Evolutionary conservation across 2,113 vertebrate species (phyloP).

Genomic region (Phylloscopus trochilus): DNA sequence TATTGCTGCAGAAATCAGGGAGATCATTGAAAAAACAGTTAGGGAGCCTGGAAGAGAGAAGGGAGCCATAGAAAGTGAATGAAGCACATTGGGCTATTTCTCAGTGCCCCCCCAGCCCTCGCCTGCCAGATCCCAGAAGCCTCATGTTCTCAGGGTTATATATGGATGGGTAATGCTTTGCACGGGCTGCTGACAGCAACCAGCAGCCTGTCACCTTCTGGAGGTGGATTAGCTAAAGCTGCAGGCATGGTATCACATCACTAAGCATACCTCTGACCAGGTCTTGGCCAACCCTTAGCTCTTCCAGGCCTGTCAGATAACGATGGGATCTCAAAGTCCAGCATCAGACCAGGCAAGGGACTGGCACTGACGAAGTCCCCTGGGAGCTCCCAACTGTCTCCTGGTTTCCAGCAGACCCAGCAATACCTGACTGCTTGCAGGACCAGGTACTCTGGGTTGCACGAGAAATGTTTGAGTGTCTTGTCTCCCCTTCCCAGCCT

Average conservation of each 20-base stretch:
- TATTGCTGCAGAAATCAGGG: background rate
- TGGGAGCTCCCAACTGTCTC: accelerated
- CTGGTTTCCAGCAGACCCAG: background rate
- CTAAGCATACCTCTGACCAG: background rate
- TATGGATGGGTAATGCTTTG: background rate
- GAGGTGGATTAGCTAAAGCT: background rate
- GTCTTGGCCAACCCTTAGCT: background rate
- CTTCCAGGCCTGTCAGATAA: background rate
- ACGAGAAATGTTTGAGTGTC: background rate
- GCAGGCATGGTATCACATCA: background rate
- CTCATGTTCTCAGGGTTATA: background rate
- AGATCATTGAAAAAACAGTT: background rate
- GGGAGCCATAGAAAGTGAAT: background rate
- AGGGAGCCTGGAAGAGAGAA: background rate
- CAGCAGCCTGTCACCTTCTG: background rate
- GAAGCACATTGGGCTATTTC: background rate
- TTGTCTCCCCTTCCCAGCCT: background rate
- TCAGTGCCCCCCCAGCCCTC: background rate
- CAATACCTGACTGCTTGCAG: accelerated
- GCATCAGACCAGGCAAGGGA: background rate
- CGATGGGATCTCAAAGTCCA: background rate
- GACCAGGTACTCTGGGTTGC: background rate
- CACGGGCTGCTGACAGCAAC: background rate
- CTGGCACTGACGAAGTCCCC: background rate
- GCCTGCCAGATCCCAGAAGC: background rate